phyloP scores from a whole-genome alignment of 1,140 invertebrate genomes.

The Pentalonia nigronervosa region DNA sequence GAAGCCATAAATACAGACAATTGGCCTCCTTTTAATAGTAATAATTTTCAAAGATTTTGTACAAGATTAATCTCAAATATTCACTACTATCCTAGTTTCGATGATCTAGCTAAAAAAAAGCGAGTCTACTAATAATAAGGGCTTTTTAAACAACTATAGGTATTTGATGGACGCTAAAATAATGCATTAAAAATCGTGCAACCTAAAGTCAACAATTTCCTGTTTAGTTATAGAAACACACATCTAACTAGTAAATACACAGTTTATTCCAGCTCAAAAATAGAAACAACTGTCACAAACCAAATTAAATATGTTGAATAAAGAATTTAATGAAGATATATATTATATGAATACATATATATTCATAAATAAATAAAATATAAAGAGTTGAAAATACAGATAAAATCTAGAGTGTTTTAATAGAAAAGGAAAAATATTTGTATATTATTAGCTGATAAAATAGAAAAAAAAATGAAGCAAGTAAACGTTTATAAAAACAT shows the following conservation, averaged over 20 bases:
- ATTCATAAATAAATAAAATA: neutral
- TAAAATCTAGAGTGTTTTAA: neutral
- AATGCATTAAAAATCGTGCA: neutral
- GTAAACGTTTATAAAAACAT: neutral
- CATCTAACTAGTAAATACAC: too few relatives aligned
- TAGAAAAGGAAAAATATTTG: neutral
- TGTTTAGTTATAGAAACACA: neutral
- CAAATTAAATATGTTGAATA: neutral
- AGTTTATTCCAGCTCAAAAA: too few relatives aligned
- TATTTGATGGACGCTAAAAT: too few relatives aligned
- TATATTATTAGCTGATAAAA: neutral
- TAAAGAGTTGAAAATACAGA: too few relatives aligned
- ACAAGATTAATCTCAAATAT: neutral
- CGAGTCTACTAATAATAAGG: too few relatives aligned
- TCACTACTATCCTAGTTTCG: neutral
- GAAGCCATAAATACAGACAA: too few relatives aligned
- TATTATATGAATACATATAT: too few relatives aligned
- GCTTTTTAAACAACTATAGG: too few relatives aligned
- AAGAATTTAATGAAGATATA: too few relatives aligned
- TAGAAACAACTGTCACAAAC: neutral
- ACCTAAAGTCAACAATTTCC: neutral
- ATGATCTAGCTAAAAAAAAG: neutral
- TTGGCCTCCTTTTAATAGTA: too few relatives aligned
- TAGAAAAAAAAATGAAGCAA: neutral
- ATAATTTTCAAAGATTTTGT: neutral